These are phyloP conservation scores for Drosophila borealis DNA, from an alignment of 2,888 invertebrate species.

Conservation along the genomic window DNA sequence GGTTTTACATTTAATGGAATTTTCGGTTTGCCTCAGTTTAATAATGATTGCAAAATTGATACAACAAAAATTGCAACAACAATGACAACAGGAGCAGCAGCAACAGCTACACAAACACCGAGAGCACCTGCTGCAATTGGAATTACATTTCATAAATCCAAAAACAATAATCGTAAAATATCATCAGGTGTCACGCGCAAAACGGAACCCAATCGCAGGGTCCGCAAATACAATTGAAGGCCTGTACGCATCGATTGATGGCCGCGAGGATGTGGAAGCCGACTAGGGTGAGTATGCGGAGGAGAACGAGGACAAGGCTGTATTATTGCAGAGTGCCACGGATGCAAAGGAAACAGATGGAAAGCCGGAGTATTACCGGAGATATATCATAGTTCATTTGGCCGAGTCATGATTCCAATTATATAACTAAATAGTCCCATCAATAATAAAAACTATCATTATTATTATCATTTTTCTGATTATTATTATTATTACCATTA, in stretches of 20 bases:
- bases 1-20: slow-evolving; percentile 62
- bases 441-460: no score
- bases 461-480: no score
- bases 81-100: slow-evolving; percentile 21
- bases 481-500: no score
- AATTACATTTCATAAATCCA: slow-evolving; percentile 78
- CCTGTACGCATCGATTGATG: slow-evolving; percentile 28
- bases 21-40: slow-evolving; percentile 36
- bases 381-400: background rate
- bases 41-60: slow-evolving; percentile 46
- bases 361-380: background rate
- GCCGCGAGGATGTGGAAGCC: slow-evolving; percentile 5
- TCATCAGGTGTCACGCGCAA: slow-evolving; percentile 80
- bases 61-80: slow-evolving; percentile 18
- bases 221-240: slow-evolving; percentile 11
- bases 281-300: background rate
- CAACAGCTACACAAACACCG: slow-evolving; percentile 7
- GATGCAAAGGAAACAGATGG: background rate
- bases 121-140: slow-evolving; percentile 63
- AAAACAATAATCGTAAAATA: slow-evolving; percentile 80
- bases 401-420: background rate
- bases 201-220: slow-evolving; percentile 37
- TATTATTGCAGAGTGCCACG: background rate
- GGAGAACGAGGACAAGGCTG: background rate
- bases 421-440: no score